These are phyloP conservation scores for Reinhardtius hippoglossoides DNA, from an alignment of 2,113 vertebrate species.

Conservation along the genomic window DNA sequence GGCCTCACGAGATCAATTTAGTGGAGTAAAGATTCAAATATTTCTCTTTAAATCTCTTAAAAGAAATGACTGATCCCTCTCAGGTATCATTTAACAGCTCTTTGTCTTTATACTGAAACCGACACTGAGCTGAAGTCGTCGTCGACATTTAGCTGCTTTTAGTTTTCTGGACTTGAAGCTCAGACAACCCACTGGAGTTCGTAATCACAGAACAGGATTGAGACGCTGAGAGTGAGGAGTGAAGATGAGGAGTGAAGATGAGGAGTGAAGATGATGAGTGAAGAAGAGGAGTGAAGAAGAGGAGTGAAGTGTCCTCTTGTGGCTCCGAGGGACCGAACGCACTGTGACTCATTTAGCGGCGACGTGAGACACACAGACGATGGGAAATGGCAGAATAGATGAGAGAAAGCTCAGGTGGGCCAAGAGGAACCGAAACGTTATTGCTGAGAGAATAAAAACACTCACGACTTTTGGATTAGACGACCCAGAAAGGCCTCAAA, in stretches of 20 bases:
- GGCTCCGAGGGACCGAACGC: conserved; percentile 1
- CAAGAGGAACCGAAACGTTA: not conserved
- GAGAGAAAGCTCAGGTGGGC: not conserved
- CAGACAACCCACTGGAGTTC: too few species aligned
- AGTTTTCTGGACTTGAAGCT: not conserved
- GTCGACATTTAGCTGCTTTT: not conserved
- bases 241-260: too few species aligned
- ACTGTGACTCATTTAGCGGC: not conserved
- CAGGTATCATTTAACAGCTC: too few species aligned
- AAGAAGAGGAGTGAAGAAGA: too few species aligned
- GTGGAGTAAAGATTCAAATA: too few species aligned
- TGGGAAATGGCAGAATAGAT: not conserved
- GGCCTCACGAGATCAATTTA: too few species aligned
- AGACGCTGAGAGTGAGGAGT: too few species aligned
- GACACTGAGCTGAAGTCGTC: too few species aligned
- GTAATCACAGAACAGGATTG: not conserved
- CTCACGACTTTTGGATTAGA: not conserved
- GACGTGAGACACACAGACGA: not conserved
- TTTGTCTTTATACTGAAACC: not conserved
- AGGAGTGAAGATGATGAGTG: too few species aligned
- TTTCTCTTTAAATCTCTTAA: too few species aligned
- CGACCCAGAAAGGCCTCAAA: not conserved
- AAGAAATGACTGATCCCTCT: too few species aligned
- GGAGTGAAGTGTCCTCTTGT: too few species aligned
- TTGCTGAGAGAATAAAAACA: not conserved